Evolutionary conservation across 2,113 vertebrate species (phyloP), one percentile per base, ranked within the genome.

Genomic region (Oncorhynchus tshawytscha): DNA sequence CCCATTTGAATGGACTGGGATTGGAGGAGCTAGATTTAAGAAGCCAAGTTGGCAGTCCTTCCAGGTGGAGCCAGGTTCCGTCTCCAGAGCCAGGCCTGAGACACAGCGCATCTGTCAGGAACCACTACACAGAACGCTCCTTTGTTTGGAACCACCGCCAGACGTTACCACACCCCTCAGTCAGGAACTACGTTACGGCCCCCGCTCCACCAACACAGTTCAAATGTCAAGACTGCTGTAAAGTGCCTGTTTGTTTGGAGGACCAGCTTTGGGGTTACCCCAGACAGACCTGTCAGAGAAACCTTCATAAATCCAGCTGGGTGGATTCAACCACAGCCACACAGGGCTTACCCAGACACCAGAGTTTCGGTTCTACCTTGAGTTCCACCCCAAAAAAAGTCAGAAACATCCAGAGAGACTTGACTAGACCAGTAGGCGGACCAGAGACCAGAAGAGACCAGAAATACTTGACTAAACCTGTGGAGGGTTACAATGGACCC

Each of bases 211-310:
- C 87, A 24, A 39, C 74, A 49, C 72, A 78, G 85, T 73, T 81
- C 79, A 82, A 62, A 76, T 85, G 81, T 54, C 89, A 89, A 67
- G 90, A 83, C 79, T 82, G 89, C 86, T 84, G 77, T 72, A 81
- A 86, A 45, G 69, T 39, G 70, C 83, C 90, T 80, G 87, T 78
- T 78, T 77, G 85, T 88, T 78, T 80, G 86, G 77, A 71, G 73
- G 76, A 80, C 72, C 88, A 90, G 75, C 82, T 85, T 68, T 89
- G 86, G 78, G 83, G 84, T 86, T 87, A 81, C 72, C 24, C 81
- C 77, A 85, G 80, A 77, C 77, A 67, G 2, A 85, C 73, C 66
- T 86, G 69, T 76, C 82, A 86, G 51, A 89, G 81, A 78, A 86
- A 89, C 73, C 78, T 77, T 11, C 83, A 85, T 77, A 81, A 86